phyloP scores from a whole-genome alignment of 2,113 vertebrate genomes.

The Nerophis ophidion region DNA sequence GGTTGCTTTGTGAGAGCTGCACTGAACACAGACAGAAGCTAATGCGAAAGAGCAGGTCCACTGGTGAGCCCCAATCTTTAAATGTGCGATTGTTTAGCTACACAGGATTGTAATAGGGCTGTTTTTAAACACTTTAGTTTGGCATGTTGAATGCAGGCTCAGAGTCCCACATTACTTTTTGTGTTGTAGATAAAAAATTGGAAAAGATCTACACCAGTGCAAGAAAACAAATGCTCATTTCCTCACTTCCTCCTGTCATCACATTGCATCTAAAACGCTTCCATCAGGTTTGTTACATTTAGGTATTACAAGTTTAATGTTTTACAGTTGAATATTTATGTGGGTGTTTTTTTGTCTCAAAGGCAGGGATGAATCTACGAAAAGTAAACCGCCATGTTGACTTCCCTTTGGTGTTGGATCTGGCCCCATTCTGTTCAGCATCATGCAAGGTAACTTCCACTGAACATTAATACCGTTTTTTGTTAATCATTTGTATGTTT shows the following conservation, averaged over 20 bases:
- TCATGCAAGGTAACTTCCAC: conserved; percentile 84
- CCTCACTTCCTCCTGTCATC: conserved; percentile 85
- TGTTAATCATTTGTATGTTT: conserved; percentile 1
- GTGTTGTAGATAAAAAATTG: conserved; percentile 78
- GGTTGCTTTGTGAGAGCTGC: conserved; percentile 91
- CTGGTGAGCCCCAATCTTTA: conserved; percentile 67
- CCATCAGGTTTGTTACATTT: conserved; percentile 76
- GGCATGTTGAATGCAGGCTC: not conserved
- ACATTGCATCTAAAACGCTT: conserved; percentile 96
- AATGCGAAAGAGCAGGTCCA: conserved; percentile 70
- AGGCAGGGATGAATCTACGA: conserved; percentile 91
- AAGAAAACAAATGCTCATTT: conserved; percentile 92
- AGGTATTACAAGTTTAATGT: not conserved
- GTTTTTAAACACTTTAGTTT: not conserved
- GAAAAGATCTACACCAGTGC: conserved; percentile 92
- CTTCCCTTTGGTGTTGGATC: conserved; percentile 87
- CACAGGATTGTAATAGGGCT: not conserved
- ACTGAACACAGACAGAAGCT: conserved; percentile 79
- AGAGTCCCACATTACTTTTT: not conserved
- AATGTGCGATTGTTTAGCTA: not conserved
- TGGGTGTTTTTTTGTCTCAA: conserved; percentile 7
- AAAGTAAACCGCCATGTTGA: conserved; percentile 97
- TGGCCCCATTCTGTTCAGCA: conserved; percentile 91
- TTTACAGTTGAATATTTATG: not conserved
- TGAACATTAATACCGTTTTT: not conserved